A percentile compares a stretch with the other conserved stretches of the same genome.
Conservation (phyloP, 2,797 vertebrate species). For the Poliocrania exsul region DNA sequence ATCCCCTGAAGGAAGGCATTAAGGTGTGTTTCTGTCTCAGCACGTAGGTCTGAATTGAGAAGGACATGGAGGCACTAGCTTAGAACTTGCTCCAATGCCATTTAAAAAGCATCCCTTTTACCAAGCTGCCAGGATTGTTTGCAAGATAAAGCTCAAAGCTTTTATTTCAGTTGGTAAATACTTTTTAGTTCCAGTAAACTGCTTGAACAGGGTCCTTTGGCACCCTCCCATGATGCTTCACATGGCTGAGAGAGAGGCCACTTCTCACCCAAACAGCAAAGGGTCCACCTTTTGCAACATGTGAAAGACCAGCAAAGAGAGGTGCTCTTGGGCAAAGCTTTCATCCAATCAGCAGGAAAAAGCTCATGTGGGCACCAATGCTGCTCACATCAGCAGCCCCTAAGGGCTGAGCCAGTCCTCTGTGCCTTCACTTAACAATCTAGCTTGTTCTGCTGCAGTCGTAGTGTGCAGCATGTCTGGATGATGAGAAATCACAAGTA, state of each 20-base stretch:
- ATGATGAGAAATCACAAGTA: slow-evolving; percentile 35
- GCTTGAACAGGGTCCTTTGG: accelerated
- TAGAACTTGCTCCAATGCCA: background rate
- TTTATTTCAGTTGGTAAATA: background rate
- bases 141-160: background rate
- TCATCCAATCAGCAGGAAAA: background rate
- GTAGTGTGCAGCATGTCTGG: background rate
- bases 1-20: background rate
- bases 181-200: background rate
- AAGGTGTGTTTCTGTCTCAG: background rate
- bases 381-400: background rate
- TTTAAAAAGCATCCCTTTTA: background rate
- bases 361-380: background rate
- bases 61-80: background rate
- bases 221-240: background rate
- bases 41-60: background rate
- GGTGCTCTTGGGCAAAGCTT: background rate
- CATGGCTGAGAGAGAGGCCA: background rate
- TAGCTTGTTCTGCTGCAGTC: background rate
- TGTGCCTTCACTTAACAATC: background rate
- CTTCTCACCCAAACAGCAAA: background rate
- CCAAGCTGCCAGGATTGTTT: background rate
- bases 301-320: background rate
- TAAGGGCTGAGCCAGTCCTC: background rate
- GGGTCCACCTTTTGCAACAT: background rate